A percentile compares a stretch with the other conserved stretches of the same genome.
Evolutionary conservation across 2,888 invertebrate species (phyloP).

Genomic region (Anodontia alba): DNA sequence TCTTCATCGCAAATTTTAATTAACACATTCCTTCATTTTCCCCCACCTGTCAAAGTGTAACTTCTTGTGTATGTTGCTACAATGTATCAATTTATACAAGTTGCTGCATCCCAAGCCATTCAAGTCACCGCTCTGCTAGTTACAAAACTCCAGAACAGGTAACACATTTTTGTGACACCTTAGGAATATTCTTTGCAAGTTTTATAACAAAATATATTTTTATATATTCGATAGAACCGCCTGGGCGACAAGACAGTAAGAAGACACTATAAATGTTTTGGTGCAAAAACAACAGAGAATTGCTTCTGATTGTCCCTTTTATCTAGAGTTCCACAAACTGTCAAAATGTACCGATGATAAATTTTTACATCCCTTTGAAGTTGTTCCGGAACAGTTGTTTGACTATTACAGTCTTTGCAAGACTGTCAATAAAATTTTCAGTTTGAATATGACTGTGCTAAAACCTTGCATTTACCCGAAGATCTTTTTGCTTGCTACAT

Average conservation of each 20-base stretch:
- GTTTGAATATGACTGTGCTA: slow-evolving; percentile 16
- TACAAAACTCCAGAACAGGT: too few relatives aligned
- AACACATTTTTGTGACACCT: too few relatives aligned
- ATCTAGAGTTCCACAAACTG: too few relatives aligned
- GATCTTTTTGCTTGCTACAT: neutral
- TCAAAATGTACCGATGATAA: too few relatives aligned
- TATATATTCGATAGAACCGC: too few relatives aligned
- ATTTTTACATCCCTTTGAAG: neutral
- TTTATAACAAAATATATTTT: too few relatives aligned
- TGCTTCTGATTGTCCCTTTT: too few relatives aligned
- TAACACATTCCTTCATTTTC: neutral
- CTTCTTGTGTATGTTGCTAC: neutral
- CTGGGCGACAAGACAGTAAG: too few relatives aligned
- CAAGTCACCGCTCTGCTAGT: neutral
- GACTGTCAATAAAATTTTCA: neutral
- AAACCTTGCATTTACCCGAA: neutral
- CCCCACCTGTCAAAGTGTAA: neutral
- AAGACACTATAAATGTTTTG: too few relatives aligned
- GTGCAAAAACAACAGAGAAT: too few relatives aligned
- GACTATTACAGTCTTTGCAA: slow-evolving; percentile 1
- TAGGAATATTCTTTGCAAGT: too few relatives aligned
- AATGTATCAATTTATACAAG: neutral
- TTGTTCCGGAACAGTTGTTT: slow-evolving; percentile 1
- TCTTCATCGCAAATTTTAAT: neutral
- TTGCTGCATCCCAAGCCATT: neutral